Evolutionary conservation across 2,888 invertebrate species (phyloP).

Genomic region (Pherbina coryleti): DNA sequence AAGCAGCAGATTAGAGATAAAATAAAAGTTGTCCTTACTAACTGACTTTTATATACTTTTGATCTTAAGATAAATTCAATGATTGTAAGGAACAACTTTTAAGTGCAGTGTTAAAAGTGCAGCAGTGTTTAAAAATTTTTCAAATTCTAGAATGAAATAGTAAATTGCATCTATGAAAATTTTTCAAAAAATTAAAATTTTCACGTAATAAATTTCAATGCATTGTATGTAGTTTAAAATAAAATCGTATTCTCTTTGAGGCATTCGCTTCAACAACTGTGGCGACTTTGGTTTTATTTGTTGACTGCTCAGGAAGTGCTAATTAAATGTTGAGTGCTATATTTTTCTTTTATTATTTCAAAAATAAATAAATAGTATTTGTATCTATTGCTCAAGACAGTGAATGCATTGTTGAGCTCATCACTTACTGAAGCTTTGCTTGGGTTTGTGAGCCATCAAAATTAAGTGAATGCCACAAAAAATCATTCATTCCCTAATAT

Average conservation of each 20-base stretch:
- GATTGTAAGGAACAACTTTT: background rate
- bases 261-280: background rate
- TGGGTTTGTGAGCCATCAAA: too few relatives aligned
- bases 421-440: too few relatives aligned
- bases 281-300: background rate
- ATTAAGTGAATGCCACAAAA: too few relatives aligned
- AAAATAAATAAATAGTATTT: background rate
- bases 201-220: background rate
- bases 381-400: background rate
- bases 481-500: too few relatives aligned
- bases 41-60: background rate
- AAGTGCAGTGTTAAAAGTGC: background rate
- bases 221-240: too few relatives aligned
- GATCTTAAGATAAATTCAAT: background rate
- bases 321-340: conserved; percentile 15
- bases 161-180: background rate
- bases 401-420: background rate
- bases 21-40: too few relatives aligned
- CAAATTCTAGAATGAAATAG: background rate
- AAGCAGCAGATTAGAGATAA: background rate
- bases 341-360: background rate
- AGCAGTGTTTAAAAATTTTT: background rate
- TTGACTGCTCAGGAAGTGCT: conserved; percentile 27
- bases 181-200: background rate
- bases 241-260: too few relatives aligned